Evolutionary conservation across 2,113 vertebrate species (phyloP).

Genomic region (Lophius piscatorius): DNA sequence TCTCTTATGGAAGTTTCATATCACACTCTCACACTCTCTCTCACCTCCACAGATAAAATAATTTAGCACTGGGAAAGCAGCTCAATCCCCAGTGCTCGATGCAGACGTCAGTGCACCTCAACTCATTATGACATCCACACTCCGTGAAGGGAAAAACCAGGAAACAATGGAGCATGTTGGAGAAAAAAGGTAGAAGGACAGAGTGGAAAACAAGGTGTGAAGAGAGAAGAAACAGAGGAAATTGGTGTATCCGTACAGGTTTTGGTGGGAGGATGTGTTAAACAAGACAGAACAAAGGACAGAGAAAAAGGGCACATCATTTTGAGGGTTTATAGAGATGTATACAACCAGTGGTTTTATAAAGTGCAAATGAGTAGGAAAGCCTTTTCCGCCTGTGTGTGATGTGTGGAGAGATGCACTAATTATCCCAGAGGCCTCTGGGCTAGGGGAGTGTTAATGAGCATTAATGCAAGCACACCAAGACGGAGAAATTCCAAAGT

Average conservation of each 20-base stretch:
- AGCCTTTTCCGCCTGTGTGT: constrained; percentile 39
- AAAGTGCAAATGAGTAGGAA: constrained; percentile 46
- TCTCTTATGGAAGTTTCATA: no score
- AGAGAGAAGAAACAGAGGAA: constrained; percentile 17
- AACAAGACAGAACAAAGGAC: constrained; percentile 1
- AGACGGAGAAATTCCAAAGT: constrained; percentile 43
- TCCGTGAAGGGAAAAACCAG: neutral
- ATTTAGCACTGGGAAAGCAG: constrained; percentile 42
- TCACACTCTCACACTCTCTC: no score
- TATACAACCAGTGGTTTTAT: constrained; percentile 33
- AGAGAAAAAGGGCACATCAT: constrained; percentile 6
- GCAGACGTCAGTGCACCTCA: constrained; percentile 32
- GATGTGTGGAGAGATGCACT: constrained; percentile 55
- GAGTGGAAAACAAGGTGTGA: neutral
- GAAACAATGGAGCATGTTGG: no score
- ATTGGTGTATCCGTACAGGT: no score
- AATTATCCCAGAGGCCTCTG: constrained; percentile 67
- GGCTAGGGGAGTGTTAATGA: constrained; percentile 64
- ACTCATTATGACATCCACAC: constrained; percentile 39
- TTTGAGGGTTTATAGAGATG: constrained; percentile 38
- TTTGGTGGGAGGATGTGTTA: constrained; percentile 3
- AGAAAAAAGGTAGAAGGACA: neutral
- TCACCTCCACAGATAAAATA: constrained; percentile 52
- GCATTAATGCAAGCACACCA: constrained; percentile 63
- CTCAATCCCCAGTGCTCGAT: constrained; percentile 43